These are phyloP conservation scores for Trachemys scripta DNA, from an alignment of 2,113 vertebrate species.

Conservation along the genomic window DNA sequence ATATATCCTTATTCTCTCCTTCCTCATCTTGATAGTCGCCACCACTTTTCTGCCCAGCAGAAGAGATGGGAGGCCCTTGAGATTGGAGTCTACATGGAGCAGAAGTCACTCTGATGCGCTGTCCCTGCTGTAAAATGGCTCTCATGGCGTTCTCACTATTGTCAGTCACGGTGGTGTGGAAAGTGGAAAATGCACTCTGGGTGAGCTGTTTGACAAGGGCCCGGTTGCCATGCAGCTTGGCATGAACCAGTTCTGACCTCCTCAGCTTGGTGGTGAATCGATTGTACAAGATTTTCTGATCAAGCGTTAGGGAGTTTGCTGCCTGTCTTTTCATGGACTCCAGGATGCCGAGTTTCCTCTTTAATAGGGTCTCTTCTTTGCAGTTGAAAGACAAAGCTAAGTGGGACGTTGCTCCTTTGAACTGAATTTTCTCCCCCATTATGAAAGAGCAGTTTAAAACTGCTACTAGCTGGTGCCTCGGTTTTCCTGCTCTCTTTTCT, in stretches of 20 bases:
- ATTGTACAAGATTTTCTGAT: slow-evolving; percentile 53
- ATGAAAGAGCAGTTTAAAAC: background rate
- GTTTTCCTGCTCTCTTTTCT: background rate
- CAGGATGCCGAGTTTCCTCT: slow-evolving; percentile 21
- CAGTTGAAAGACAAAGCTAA: slow-evolving; percentile 32
- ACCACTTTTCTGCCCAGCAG: background rate
- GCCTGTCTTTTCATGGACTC: slow-evolving; percentile 46
- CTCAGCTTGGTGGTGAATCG: slow-evolving; percentile 25
- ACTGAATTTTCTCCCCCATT: background rate
- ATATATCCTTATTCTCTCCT: background rate
- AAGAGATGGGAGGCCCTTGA: background rate
- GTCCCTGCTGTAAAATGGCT: background rate
- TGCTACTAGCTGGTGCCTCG: fast-evolving
- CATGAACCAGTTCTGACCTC: slow-evolving; percentile 36
- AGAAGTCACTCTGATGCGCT: background rate
- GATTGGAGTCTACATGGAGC: background rate
- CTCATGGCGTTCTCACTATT: background rate
- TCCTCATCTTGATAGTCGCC: background rate
- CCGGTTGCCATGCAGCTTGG: background rate
- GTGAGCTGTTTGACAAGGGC: slow-evolving; percentile 24
- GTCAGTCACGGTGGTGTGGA: background rate
- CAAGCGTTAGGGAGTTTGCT: background rate
- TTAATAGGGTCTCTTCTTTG: slow-evolving; percentile 46
- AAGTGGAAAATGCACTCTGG: background rate
- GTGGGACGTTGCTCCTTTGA: slow-evolving; percentile 11